Percentiles rank a stretch among this genome's conserved stretches.
Evolutionary conservation across 2,888 invertebrate species (phyloP).

Genomic region (Nycteola revayana): DNA sequence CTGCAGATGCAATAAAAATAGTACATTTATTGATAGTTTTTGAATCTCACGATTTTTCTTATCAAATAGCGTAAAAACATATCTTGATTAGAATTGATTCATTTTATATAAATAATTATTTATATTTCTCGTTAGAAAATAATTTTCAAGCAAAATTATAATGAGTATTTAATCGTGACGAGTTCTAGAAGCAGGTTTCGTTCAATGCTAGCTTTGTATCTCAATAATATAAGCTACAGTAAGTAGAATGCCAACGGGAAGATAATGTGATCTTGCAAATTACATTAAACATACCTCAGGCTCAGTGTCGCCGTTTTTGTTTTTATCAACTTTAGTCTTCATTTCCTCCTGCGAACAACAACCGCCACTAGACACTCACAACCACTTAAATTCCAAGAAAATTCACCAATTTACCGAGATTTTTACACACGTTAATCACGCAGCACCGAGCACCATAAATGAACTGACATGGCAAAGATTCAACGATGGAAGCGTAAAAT

Average conservation of each 20-base stretch:
- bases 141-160: not conserved
- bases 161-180: not conserved
- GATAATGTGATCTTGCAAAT: constrained; percentile 31
- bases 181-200: constrained; percentile 16
- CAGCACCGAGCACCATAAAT: constrained; percentile 65
- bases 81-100: too few relatives aligned
- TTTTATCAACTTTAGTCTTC: constrained; percentile 83
- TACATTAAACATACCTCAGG: constrained; percentile 75
- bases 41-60: too few relatives aligned
- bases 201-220: constrained; percentile 9
- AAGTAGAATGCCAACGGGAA: constrained; percentile 33
- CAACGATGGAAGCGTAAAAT: constrained; percentile 49
- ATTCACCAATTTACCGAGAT: constrained; percentile 53
- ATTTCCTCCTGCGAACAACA: constrained; percentile 77
- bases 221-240: constrained; percentile 26
- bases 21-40: too few relatives aligned
- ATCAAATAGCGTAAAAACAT: too few relatives aligned
- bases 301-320: constrained; percentile 79
- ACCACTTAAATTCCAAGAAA: constrained; percentile 46
- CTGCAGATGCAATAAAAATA: too few relatives aligned
- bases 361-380: constrained; percentile 64
- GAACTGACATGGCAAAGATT: constrained; percentile 68
- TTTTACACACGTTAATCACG: constrained; percentile 65
- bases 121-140: too few relatives aligned
- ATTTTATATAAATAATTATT: too few relatives aligned